Evolutionary conservation across 2,888 invertebrate genomes (phyloP).

Genomic region (Drosophila seclusa): DNA sequence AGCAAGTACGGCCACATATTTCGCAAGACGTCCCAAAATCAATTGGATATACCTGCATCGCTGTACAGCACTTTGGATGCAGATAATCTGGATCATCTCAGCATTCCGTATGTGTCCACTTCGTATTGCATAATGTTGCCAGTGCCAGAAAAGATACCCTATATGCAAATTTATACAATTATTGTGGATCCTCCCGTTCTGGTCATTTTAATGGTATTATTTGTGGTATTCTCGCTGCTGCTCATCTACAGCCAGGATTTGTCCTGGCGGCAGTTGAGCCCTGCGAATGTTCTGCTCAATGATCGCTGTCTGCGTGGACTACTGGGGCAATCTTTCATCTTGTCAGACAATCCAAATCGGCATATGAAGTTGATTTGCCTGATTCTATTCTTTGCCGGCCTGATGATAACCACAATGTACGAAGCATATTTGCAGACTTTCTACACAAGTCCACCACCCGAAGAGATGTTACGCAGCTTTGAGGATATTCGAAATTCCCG

Average conservation of each 20-base stretch:
- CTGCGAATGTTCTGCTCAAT: constrained; percentile 55
- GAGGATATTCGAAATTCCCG: constrained; percentile 22
- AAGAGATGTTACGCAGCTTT: constrained; percentile 11
- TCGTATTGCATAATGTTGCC: constrained; percentile 64
- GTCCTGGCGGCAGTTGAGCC: constrained; percentile 43
- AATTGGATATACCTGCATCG: constrained; percentile 46
- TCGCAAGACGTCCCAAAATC: not conserved
- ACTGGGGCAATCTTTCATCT: constrained; percentile 62
- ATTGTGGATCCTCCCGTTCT: constrained; percentile 49
- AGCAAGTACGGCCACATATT: not conserved
- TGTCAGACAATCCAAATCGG: constrained; percentile 23
- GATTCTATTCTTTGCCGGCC: constrained; percentile 59
- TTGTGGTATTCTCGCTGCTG: constrained; percentile 51
- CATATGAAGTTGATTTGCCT: constrained; percentile 44
- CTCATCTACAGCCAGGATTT: constrained; percentile 45
- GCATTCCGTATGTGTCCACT: constrained; percentile 49
- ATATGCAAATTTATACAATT: constrained; percentile 36
- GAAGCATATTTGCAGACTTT: constrained; percentile 54
- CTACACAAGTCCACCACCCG: constrained; percentile 43
- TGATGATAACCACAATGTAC: constrained; percentile 72
- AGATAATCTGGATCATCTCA: constrained; percentile 22
- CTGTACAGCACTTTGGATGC: not conserved
- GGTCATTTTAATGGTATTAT: constrained; percentile 18
- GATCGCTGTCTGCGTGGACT: constrained; percentile 66
- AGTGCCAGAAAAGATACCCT: constrained; percentile 38